A percentile compares a stretch with the other conserved stretches of the same genome.
phyloP scores from a whole-genome alignment of 2,113 vertebrate genomes.

The Zapus hudsonius region DNA sequence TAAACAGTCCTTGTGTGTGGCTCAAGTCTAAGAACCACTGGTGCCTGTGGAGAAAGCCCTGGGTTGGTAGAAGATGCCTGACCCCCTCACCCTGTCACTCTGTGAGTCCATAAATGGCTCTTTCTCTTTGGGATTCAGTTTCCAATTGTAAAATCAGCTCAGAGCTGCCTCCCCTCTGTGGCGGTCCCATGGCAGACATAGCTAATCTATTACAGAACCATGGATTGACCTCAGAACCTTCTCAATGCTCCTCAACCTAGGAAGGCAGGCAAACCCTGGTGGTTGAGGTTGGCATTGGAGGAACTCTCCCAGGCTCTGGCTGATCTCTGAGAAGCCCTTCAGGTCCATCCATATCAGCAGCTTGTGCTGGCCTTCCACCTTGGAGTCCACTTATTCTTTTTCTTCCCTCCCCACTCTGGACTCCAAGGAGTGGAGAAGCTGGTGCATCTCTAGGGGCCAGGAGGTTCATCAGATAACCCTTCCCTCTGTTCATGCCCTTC shows the following conservation, averaged over 20 bases:
- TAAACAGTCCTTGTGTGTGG: no score
- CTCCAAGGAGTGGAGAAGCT: background rate
- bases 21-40: background rate
- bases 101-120: background rate
- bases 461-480: background rate
- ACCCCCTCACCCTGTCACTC: background rate
- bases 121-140: background rate
- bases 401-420: no score
- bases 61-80: background rate
- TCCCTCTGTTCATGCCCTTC: no score
- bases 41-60: background rate
- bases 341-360: no score
- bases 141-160: background rate
- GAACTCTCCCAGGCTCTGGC: background rate
- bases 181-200: background rate
- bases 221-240: background rate
- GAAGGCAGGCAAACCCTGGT: background rate
- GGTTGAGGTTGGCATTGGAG: background rate
- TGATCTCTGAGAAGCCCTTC: background rate
- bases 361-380: background rate
- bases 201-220: background rate
- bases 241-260: background rate
- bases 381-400: background rate
- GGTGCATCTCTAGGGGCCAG: background rate
- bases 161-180: rapidly evolving